These are phyloP conservation scores for Falcunculus frontatus DNA, from an alignment of 2,113 vertebrate species.

Conservation along the genomic window DNA sequence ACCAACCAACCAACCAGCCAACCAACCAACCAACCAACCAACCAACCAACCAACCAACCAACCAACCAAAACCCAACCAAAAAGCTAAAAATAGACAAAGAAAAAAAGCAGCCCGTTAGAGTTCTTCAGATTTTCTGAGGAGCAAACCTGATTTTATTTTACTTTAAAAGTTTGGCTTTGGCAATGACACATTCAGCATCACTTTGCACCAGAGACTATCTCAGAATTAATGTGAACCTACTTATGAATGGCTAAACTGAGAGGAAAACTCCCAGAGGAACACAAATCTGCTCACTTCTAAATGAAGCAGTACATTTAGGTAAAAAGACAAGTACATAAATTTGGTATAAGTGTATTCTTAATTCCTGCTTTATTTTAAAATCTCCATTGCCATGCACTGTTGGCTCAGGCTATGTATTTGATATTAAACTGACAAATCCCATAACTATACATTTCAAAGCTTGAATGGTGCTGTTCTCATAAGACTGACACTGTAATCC, in stretches of 20 bases:
- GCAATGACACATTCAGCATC: neutral
- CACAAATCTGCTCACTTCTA: neutral
- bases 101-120: neutral
- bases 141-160: neutral
- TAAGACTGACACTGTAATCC: neutral
- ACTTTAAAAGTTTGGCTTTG: neutral
- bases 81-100: neutral
- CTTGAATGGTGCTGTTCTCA: neutral
- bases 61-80: too few species aligned
- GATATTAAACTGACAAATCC: neutral
- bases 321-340: neutral
- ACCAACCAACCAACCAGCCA: too few species aligned
- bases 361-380: neutral
- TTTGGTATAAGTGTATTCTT: neutral
- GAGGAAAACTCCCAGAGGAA: neutral
- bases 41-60: neutral
- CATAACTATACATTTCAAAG: neutral
- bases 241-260: neutral
- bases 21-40: neutral
- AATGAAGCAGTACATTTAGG: neutral
- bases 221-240: neutral
- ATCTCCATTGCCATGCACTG: neutral
- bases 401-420: neutral
- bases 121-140: neutral
- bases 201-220: neutral